Evolutionary conservation across 2,888 invertebrate genomes (phyloP).

Genomic region (Phaedon cochleariae): DNA sequence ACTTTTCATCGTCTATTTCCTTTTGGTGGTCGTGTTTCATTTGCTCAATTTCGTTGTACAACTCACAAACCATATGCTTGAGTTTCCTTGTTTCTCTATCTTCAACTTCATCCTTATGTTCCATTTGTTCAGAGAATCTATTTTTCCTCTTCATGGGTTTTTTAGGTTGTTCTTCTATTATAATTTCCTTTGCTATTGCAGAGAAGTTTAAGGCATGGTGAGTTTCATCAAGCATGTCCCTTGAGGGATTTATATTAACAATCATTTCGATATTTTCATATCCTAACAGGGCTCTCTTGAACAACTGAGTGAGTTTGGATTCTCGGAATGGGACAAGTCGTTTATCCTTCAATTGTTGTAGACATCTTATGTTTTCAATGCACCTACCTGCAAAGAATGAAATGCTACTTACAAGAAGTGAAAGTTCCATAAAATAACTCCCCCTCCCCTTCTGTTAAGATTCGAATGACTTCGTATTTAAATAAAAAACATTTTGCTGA

Average conservation of each 20-base stretch:
- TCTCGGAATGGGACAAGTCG: constrained; percentile 75
- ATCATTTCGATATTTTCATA: constrained; percentile 79
- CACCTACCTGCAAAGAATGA: constrained; percentile 68
- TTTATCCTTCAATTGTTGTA: constrained; percentile 51
- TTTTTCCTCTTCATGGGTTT: constrained; percentile 23
- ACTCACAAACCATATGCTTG: constrained; percentile 1
- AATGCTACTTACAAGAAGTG: no score
- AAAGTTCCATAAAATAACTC: no score
- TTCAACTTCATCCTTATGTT: constrained; percentile 7
- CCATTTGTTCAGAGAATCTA: constrained; percentile 26
- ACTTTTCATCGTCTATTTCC: constrained; percentile 19
- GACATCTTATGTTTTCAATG: constrained; percentile 66
- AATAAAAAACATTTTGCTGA: no score
- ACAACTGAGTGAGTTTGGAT: constrained; percentile 86
- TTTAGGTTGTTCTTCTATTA: constrained; percentile 27
- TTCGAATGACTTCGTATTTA: no score
- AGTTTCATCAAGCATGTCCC: constrained; percentile 81
- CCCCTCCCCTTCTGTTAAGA: no score
- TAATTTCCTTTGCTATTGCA: constrained; percentile 74
- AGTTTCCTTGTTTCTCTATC: constrained; percentile 19
- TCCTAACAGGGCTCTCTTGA: constrained; percentile 78
- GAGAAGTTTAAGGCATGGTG: constrained; percentile 83
- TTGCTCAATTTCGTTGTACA: constrained; percentile 27
- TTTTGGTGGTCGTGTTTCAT: constrained; percentile 6
- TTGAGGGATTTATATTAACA: constrained; percentile 83